Conservation (phyloP, 2,113 vertebrate genomes). For the Gymnarchus niloticus region DNA sequence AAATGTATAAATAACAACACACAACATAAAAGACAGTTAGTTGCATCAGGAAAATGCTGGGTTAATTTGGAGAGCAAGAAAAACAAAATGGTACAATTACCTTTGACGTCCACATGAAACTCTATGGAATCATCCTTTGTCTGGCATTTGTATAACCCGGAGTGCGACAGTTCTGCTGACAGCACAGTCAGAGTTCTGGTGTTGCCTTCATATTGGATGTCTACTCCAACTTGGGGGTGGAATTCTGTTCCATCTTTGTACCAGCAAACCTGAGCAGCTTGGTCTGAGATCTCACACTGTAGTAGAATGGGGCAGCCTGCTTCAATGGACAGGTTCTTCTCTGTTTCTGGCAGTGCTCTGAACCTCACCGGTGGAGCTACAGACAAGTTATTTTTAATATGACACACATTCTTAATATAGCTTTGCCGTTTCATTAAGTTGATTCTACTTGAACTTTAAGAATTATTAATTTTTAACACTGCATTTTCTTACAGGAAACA, state of each 20-base stretch:
- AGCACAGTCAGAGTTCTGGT: conserved; percentile 38
- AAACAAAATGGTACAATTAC: conserved; percentile 56
- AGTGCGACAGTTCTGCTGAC: conserved; percentile 42
- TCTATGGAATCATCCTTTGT: conserved; percentile 40
- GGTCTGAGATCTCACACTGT: conserved; percentile 63
- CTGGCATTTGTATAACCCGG: conserved; percentile 46
- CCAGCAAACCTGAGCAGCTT: conserved; percentile 59
- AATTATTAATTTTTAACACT: too few species aligned
- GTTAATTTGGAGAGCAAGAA: conserved; percentile 41
- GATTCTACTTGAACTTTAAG: background rate
- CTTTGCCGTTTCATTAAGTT: background rate
- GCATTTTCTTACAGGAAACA: conserved; percentile 4
- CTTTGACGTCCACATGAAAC: conserved; percentile 55
- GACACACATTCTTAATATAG: conserved; percentile 10
- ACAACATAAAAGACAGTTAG: conserved; percentile 51
- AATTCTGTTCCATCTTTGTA: conserved; percentile 60
- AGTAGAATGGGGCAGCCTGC: conserved; percentile 49
- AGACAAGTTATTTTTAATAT: conserved; percentile 43
- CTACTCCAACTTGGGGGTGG: conserved; percentile 43
- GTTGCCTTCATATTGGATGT: conserved; percentile 42
- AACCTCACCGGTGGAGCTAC: conserved; percentile 53
- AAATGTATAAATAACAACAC: conserved; percentile 29
- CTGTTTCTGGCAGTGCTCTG: conserved; percentile 45
- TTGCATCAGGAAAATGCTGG: conserved; percentile 41
- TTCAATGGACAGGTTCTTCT: conserved; percentile 48